phyloP scores from a whole-genome alignment of 1,140 invertebrate genomes.

The Aphis craccivora region DNA sequence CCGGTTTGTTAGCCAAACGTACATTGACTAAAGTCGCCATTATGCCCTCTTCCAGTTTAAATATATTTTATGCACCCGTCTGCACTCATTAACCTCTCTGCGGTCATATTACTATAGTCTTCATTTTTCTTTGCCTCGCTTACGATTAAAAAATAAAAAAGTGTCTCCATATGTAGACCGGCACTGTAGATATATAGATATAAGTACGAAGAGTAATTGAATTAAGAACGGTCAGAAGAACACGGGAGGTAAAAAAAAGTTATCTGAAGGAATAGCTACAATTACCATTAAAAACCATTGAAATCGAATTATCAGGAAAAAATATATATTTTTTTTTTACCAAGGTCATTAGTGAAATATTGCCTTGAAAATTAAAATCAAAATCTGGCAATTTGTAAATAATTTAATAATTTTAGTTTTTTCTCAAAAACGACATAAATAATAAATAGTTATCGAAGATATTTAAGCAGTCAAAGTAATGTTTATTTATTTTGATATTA shows the following conservation, averaged over 20 bases:
- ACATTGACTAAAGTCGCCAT: slow-evolving; percentile 21
- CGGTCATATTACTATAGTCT: neutral
- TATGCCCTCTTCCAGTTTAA: neutral
- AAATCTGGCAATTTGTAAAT: neutral
- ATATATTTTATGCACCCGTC: slow-evolving; percentile 17
- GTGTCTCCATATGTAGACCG: neutral
- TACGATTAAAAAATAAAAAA: slow-evolving; percentile 17
- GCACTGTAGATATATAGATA: neutral
- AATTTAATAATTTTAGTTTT: neutral
- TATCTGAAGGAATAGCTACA: neutral
- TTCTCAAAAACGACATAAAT: neutral
- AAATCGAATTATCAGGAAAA: slow-evolving; percentile 31
- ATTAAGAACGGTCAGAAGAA: slow-evolving; percentile 23
- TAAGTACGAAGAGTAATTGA: neutral
- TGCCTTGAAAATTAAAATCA: neutral
- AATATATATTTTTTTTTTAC: neutral
- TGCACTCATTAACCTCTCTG: slow-evolving; percentile 13
- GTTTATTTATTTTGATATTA: neutral
- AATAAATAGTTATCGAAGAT: neutral
- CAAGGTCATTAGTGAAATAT: neutral
- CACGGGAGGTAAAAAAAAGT: neutral
- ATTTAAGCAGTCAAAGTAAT: neutral
- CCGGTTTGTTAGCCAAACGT: slow-evolving; percentile 26
- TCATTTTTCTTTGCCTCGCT: neutral
- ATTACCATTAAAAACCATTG: neutral